Evolutionary conservation across 2,113 vertebrate species (phyloP), one percentile per base, ranked within the genome.

Genomic region (Anarhynchus alexandrinus): DNA sequence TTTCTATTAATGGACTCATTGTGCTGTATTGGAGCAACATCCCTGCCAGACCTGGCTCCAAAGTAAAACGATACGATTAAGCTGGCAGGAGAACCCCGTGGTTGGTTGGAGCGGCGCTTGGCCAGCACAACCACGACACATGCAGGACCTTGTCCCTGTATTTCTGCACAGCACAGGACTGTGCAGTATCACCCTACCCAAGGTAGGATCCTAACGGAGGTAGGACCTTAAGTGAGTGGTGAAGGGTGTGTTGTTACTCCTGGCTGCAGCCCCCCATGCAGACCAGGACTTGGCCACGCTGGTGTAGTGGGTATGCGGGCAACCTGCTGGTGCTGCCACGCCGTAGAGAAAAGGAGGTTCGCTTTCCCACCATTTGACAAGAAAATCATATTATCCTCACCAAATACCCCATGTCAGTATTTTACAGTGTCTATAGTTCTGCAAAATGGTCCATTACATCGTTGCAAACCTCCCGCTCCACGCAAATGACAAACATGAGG

Each of bases 191-290:
- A 58, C 40, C 22, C 43, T 57, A 6, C 30, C 6, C 21, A 17
- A 47, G 15, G 36, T 3, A 36, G n/a, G 29, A 58, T 47, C 45
- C 13, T 38, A 13, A 43, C 1, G 4, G 13, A 62, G 29, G 13
- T 19, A 58, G 51, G 51, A 34, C 36, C 12, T 61, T 61, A 34
- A 2, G 2, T 0, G 0, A 25, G 34, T 6, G 15, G 11, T 38
- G 59, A 66, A 69, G 72, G 59, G 40, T 2, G 0, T 15, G n/a
- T 25, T 22, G 32, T 27, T 20, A 61, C 27, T 58, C 22, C 62
- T 43, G 26, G 13, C 49, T 69, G 49, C 52, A 61, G 59, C 5
- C 11, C 29, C 45, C 34, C 0, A 0, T 2, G 21, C 51, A 38
- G 61, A 55, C 7, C 26, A 9, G 40, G 40, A 32, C 13, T 79